A percentile compares a stretch with the other conserved stretches of the same genome.
Evolutionary conservation across 1,140 invertebrate species (phyloP).

Genomic region (Lepidurus apus): DNA sequence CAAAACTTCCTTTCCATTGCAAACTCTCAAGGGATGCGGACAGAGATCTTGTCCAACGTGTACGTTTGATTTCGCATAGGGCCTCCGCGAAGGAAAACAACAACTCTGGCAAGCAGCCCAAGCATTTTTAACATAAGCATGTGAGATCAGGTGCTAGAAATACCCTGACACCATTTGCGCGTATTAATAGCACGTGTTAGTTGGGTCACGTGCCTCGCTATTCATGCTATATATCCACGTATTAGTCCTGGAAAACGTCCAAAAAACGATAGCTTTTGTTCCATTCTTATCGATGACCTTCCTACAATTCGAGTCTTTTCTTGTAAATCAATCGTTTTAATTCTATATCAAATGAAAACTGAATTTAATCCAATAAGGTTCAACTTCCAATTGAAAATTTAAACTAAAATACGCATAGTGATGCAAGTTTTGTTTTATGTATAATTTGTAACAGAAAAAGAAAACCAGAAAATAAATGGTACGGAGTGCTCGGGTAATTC

Average conservation of each 20-base stretch:
- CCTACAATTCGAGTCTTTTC: too few species aligned
- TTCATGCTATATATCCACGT: not conserved
- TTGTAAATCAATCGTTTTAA: too few species aligned
- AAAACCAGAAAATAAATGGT: too few species aligned
- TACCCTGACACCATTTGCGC: not conserved
- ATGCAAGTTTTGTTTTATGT: too few species aligned
- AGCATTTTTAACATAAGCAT: not conserved
- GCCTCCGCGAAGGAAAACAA: not conserved
- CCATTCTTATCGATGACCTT: too few species aligned
- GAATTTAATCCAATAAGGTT: too few species aligned
- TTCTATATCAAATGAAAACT: too few species aligned
- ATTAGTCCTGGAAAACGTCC: not conserved
- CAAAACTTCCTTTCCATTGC: not conserved
- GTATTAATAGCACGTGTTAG: conserved; percentile 11
- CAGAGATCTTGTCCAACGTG: not conserved
- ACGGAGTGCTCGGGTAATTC: too few species aligned
- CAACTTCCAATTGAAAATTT: too few species aligned
- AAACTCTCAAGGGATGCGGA: not conserved
- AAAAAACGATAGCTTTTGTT: not conserved
- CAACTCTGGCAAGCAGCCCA: not conserved
- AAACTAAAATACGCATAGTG: too few species aligned
- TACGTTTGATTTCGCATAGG: not conserved
- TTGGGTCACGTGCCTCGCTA: not conserved
- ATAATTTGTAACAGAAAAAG: too few species aligned
- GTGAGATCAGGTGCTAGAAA: conserved; percentile 15